A percentile compares a stretch with the other conserved stretches of the same genome.
phyloP scores from a whole-genome alignment of 2,888 invertebrate species.

The Andrena marginata region DNA sequence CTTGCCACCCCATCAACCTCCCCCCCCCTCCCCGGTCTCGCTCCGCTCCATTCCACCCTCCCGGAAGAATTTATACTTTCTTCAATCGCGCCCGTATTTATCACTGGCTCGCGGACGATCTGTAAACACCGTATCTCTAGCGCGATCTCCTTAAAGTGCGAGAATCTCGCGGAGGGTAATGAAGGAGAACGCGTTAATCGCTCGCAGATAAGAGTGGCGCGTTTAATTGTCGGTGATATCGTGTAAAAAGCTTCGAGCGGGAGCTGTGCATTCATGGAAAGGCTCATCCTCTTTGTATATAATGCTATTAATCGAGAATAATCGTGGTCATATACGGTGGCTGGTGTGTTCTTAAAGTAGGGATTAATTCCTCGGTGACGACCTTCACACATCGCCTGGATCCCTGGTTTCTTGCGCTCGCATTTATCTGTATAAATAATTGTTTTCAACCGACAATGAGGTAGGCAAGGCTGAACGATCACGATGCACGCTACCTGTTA shows the following conservation, averaged over 20 bases:
- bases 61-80: constrained; percentile 51
- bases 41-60: not conserved
- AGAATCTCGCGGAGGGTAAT: constrained; percentile 19
- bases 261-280: not conserved
- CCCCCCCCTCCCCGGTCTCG: too few relatives aligned
- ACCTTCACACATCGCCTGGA: not conserved
- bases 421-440: too few relatives aligned
- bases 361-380: not conserved
- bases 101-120: constrained; percentile 41
- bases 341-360: not conserved
- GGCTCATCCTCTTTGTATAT: not conserved
- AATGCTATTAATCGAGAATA: not conserved
- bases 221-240: constrained; percentile 46
- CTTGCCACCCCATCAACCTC: not conserved
- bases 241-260: not conserved
- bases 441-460: too few relatives aligned
- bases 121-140: constrained; percentile 21
- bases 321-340: not conserved
- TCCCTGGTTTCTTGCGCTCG: not conserved
- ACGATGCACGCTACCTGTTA: too few relatives aligned
- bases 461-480: too few relatives aligned
- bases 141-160: constrained; percentile 37
- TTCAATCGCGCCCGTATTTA: constrained; percentile 37
- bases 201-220: constrained; percentile 5
- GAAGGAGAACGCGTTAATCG: constrained; percentile 22